phyloP scores from a whole-genome alignment of 1,140 invertebrate species.

The Drosophila bipectinata region DNA sequence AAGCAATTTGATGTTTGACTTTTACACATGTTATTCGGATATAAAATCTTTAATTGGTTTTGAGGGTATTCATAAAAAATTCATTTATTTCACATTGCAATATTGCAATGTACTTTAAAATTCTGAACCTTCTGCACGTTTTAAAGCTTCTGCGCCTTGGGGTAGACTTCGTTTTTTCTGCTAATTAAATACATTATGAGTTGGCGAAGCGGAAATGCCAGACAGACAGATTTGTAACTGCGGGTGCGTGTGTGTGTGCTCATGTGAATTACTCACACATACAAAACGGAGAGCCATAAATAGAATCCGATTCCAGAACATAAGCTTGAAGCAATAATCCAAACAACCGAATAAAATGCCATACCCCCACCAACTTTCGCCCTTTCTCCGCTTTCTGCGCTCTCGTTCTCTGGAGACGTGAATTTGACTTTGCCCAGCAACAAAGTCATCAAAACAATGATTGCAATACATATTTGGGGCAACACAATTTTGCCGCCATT shows the following conservation, averaged over 20 bases:
- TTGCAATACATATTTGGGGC: slow-evolving; percentile 69
- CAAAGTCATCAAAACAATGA: slow-evolving; percentile 81
- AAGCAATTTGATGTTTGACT: not conserved
- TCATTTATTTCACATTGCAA: no score
- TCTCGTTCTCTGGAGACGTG: slow-evolving; percentile 37
- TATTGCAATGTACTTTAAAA: no score
- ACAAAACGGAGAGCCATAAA: slow-evolving; percentile 32
- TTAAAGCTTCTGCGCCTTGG: not conserved
- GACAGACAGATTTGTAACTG: slow-evolving; percentile 47
- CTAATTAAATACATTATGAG: slow-evolving; percentile 66
- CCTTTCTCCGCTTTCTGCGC: slow-evolving; percentile 13
- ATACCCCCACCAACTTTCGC: not conserved
- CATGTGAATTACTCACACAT: slow-evolving; percentile 11
- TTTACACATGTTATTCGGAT: not conserved
- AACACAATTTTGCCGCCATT: slow-evolving; percentile 64
- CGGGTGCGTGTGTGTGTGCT: slow-evolving; percentile 11
- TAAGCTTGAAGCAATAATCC: slow-evolving; percentile 63
- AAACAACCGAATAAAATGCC: slow-evolving; percentile 42
- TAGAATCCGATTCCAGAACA: slow-evolving; percentile 50
- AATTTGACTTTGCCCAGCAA: slow-evolving; percentile 64
- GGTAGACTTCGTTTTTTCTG: slow-evolving; percentile 10
- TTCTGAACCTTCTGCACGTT: not conserved
- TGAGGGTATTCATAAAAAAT: not conserved
- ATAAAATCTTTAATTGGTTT: not conserved
- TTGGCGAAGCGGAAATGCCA: slow-evolving; percentile 42